Evolutionary conservation across 2,888 invertebrate genomes (phyloP).

Genomic region (Girardia tigrina): DNA sequence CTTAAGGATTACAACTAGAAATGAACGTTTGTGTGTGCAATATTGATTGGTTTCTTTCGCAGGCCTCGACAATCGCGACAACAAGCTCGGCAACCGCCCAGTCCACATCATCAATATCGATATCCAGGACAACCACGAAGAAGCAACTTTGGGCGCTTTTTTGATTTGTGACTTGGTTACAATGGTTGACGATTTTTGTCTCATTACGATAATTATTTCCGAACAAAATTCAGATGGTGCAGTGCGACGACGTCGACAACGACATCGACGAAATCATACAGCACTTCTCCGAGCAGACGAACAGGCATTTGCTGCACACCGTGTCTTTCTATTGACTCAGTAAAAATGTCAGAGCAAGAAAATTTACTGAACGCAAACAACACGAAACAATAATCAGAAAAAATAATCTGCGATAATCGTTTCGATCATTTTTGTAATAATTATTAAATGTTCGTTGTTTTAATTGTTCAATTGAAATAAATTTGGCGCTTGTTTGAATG

Average conservation of each 20-base stretch:
- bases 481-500: too few relatives aligned
- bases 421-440: too few relatives aligned
- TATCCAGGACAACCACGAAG: constrained; percentile 97
- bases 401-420: too few relatives aligned
- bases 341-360: too few relatives aligned
- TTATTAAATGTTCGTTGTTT: too few relatives aligned
- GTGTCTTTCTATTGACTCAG: constrained; percentile 86
- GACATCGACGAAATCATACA: constrained; percentile 89
- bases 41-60: too few relatives aligned
- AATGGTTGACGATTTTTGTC: constrained; percentile 57
- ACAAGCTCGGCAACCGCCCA: constrained; percentile 63
- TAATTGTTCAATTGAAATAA: too few relatives aligned
- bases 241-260: constrained; percentile 81
- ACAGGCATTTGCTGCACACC: constrained; percentile 73
- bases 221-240: constrained; percentile 59
- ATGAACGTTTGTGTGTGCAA: too few relatives aligned
- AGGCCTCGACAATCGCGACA: constrained; percentile 60
- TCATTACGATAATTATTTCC: constrained; percentile 24
- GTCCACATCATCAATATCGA: constrained; percentile 95
- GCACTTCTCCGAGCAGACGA: constrained; percentile 72
- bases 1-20: too few relatives aligned
- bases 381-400: too few relatives aligned
- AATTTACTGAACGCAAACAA: too few relatives aligned
- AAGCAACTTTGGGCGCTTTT: constrained; percentile 94
- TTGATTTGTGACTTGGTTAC: constrained; percentile 85